Evolutionary conservation across 1,140 invertebrate genomes (phyloP), one percentile per base, ranked within the genome.

Genomic region (Drosophila kikkawai): DNA sequence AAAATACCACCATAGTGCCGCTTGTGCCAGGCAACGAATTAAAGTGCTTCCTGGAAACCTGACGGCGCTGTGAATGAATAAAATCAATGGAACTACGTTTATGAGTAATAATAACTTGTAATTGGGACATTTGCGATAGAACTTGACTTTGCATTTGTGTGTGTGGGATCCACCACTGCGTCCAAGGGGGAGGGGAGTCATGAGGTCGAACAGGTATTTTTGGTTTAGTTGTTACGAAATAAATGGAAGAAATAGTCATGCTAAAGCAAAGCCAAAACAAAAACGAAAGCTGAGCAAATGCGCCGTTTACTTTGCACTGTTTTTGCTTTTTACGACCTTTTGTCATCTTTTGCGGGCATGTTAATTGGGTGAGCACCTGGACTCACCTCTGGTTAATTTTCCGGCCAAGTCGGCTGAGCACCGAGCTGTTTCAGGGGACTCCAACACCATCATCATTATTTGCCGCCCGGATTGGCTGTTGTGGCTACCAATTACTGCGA

Each of bases 191-290:
- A 36, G 55, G 9, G 12, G 36, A 36, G 55, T 7, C 29, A 60
- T 42, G 34, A 36, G 51, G 47, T 29, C 32, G 51, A 78, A 78
- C 75, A 69, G 75, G 74, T 86, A 83, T 82, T 82, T 87, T 87
- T 59, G 55, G 60, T 67, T 69, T 74, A 56, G 45, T 44, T 87
- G 68, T 87, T 87, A 87, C 84, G 83, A 87, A 88, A 87, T 87
- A 66, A 63, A 63, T 41, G 56, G 26, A 50, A 50, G 68, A 79
- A 68, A 55, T 50, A 42, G 53, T 63, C 58, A 51, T 47, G 63
- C 47, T 50, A 41, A 82, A 64, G 53, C 37, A 41, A 81, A 63
- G 58, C 41, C 56, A 81, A 73, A 76, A 63, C 34, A 53, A 77
- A 70, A 68, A 50, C 42, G 26, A 63, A 53, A 51, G 42, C 42